Base-by-base conservation (phyloP, 2,113 vertebrate species). In the Cryptoleucopteryx plumbea region DNA sequence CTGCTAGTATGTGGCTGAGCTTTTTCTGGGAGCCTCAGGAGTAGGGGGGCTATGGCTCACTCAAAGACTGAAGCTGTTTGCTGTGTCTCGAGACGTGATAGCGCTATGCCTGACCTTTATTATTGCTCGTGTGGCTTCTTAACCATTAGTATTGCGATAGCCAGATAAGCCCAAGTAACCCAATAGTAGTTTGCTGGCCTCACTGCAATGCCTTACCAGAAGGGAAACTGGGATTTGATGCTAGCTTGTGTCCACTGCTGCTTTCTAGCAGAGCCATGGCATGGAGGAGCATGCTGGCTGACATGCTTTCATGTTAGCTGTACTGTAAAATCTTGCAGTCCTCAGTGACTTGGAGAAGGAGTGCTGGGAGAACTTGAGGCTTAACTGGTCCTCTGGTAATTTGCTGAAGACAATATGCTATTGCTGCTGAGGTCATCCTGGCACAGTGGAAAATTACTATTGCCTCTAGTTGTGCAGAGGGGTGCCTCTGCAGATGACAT, bases 371-470 rank as follows among this genome's bases (percentile, higher is more conserved):
- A 21, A 68, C 73, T 47, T 63, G 34, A 53, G 43, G 12, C 38
- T 74, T 73, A 47, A 56, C 48, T 70, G 68, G 36, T 70, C 29
- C 21, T 42, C n/a, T 67, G 50, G 22, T 82, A 48, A 23, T 92
- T 74, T 88, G 45, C 34, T 81, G 68, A 72, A 80, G 34, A 93
- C 48, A 22, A 19, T 23, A 14, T 3, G 29, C 62, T 73, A 2
- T 59, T 94, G 48, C 50, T 89, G 36, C 62, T 93, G 65, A 56
- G 11, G 52, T 71, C 15, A 74, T 88, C 68, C 36, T 95, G 94
- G 77, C 88, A 96, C 62, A 52, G 98, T 98, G 98, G 97, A 98
- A 82, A 98, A 96, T 86, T 99, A 94, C 92, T 99, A 97, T 87
- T 97, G 98, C 94, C 98, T n/a, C 62, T 98, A 53, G 97, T 97